Conservation (phyloP, 2,113 vertebrate species). For the Grammomys dolichurus region DNA sequence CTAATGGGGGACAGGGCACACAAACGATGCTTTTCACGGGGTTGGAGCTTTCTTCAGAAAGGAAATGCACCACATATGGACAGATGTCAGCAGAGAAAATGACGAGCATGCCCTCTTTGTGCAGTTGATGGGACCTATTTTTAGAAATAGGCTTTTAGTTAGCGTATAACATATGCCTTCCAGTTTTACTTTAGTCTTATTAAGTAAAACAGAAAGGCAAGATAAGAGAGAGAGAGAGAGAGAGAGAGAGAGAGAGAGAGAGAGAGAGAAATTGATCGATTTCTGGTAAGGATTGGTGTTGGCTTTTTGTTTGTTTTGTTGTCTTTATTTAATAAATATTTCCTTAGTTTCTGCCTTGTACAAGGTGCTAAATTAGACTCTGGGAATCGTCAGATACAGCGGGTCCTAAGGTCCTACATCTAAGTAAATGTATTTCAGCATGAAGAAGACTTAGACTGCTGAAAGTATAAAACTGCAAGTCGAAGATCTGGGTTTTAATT, state of each 20-base stretch:
- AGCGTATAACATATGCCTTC: constrained; percentile 30
- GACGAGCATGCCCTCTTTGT: neutral
- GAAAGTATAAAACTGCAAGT: neutral
- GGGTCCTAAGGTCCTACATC: neutral
- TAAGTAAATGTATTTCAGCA: neutral
- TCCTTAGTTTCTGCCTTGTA: neutral
- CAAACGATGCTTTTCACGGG: constrained; percentile 95
- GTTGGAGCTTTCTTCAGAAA: constrained; percentile 93
- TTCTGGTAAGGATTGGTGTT: neutral
- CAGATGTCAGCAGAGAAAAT: constrained; percentile 80
- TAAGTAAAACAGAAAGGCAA: constrained; percentile 48
- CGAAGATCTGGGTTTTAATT: neutral
- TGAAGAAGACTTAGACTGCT: neutral
- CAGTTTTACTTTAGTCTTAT: constrained; percentile 22
- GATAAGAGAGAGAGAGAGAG: neutral
- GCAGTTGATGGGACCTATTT: constrained; percentile 40
- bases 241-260: neutral
- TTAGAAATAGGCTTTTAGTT: constrained; percentile 62
- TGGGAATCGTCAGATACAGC: neutral
- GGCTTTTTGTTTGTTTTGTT: neutral
- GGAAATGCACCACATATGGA: constrained; percentile 89
- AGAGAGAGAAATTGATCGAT: neutral
- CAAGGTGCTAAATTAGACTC: neutral
- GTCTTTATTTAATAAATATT: constrained; percentile 33
- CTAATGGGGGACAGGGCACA: constrained; percentile 92